Evolutionary conservation across 2,888 invertebrate genomes (phyloP).

Genomic region (Gymnosoma rotundatum): DNA sequence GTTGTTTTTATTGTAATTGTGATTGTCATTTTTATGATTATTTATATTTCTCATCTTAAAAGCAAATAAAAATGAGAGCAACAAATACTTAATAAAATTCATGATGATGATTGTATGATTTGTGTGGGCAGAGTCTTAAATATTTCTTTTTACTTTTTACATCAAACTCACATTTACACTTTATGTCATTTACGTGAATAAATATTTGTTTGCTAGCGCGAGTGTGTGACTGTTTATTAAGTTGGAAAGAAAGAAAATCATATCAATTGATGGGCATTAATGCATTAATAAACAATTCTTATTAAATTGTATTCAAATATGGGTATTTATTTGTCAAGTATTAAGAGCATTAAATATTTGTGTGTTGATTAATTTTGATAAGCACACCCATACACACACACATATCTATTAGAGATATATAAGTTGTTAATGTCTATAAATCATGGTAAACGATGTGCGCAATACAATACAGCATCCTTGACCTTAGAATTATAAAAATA

Average conservation of each 20-base stretch:
- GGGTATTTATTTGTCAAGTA: constrained; percentile 16
- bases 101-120: constrained; percentile 28
- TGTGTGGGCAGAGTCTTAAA: neutral
- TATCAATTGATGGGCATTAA: constrained; percentile 44
- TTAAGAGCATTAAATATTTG: neutral
- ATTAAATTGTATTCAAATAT: constrained; percentile 50
- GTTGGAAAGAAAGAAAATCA: constrained; percentile 7
- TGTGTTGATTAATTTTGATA: constrained; percentile 4
- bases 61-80: constrained; percentile 59
- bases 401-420: neutral
- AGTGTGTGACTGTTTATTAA: constrained; percentile 17
- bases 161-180: constrained; percentile 16
- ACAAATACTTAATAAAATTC: constrained; percentile 47
- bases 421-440: no score
- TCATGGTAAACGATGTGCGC: no score
- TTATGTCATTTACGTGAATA: constrained; percentile 22
- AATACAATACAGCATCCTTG: no score
- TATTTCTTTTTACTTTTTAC: neutral
- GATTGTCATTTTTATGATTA: constrained; percentile 33
- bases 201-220: constrained; percentile 11
- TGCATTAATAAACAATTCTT: constrained; percentile 52
- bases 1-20: constrained; percentile 27
- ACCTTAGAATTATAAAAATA: no score
- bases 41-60: constrained; percentile 66
- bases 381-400: neutral